These are phyloP conservation scores for Drosophila athabasca DNA, from an alignment of 1,140 invertebrate genomes.

Conservation along the genomic window DNA sequence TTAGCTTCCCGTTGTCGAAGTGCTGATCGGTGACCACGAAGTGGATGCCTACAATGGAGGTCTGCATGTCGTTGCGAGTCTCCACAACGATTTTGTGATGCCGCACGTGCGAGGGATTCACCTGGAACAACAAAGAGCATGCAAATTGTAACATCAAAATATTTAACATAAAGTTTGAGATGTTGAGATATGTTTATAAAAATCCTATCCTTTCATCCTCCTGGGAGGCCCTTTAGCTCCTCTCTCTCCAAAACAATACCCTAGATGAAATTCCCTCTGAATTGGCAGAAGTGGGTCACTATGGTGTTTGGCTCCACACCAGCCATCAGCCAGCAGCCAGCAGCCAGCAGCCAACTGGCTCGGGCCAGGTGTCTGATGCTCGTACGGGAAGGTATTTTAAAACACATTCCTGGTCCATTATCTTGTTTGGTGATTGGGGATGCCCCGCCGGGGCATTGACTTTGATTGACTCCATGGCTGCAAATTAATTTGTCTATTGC, in stretches of 20 bases:
- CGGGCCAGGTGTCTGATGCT: no score
- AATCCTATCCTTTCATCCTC: no score
- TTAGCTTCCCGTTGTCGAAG: constrained; percentile 85
- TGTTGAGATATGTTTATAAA: no score
- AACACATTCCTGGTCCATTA: constrained; percentile 11
- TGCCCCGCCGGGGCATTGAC: constrained; percentile 1
- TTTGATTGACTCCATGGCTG: constrained; percentile 46
- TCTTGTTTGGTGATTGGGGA: constrained; percentile 3
- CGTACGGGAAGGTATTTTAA: neutral
- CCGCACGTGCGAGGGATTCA: constrained; percentile 76
- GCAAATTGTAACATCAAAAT: no score
- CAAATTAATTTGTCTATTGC: constrained; percentile 36
- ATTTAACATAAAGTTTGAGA: no score
- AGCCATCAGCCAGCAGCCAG: no score
- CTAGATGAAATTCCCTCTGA: no score
- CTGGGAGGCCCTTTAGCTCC: no score
- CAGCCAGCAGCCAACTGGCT: no score
- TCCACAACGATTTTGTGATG: constrained; percentile 76
- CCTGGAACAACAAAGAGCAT: constrained; percentile 33
- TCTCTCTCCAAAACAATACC: no score
- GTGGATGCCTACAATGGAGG: constrained; percentile 84
- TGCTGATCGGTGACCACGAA: constrained; percentile 85
- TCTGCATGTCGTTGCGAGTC: constrained; percentile 77
- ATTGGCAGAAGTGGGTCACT: no score
- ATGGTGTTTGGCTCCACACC: no score